Base-by-base conservation (phyloP, 2,888 invertebrate species). In the Pterostichus madidus region DNA sequence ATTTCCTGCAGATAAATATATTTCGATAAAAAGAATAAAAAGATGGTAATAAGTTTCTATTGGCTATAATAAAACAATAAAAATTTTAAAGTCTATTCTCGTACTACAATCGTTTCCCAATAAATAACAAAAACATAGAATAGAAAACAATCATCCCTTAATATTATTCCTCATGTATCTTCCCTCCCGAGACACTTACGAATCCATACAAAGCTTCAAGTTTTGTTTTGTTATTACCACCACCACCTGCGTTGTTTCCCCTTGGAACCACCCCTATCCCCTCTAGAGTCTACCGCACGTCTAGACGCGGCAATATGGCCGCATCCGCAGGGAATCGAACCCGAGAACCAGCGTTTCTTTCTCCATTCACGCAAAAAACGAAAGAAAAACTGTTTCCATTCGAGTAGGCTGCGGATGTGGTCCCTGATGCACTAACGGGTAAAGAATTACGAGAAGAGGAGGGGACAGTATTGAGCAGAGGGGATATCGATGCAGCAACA, bases 241-340 rank as follows among this genome's bases (percentile, higher is more conserved):
- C 52, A 52, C 80, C 80, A 80, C 68, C 80, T 80, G 80, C 52
- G 61, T 11, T 17, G 15, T 17, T 56, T 17, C 49, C 13, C n/a
- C n/a, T 56, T 56, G 11, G 1, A 56, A 13, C 17, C 17, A 5
- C 13, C 17, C 17, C 17, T 49, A 17, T 39, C 61, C 13, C 49
- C 52, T 17, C 13, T 15, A 6, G 64, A 68, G 80, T 80, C 80
- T 80, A 46, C n/a, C 24, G 24, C 46, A 49, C 44, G 80, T 68
- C 80, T 80, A 68, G 80, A 68, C 68, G 35, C 15, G 24, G 46
- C 80, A 80, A 64, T 80, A 80, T 68, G 52, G 46, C 68, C 49
- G 7, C 49, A 17, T 52, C 68, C 64, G 24, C 64, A 32, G 80
- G 52, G 49, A 49, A n/a, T 31, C 68, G 13, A 35, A 49, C 32